These are phyloP conservation scores for Eulithis prunata DNA, from an alignment of 2,888 invertebrate genomes.

Conservation along the genomic window DNA sequence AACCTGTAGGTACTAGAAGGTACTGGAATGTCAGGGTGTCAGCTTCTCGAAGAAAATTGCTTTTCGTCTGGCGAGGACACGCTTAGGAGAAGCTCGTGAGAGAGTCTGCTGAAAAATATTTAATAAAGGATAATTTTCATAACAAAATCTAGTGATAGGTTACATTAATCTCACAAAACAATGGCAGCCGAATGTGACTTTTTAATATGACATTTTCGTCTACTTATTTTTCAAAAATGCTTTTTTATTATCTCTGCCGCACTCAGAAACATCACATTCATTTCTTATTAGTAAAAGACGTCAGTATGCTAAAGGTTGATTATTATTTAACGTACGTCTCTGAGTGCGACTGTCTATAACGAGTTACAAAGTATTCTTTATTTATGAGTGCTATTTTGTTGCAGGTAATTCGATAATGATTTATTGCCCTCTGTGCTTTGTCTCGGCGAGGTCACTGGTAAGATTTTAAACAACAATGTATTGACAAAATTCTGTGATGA, in stretches of 20 bases:
- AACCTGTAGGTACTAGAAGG: neutral
- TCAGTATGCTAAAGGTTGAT: too few relatives aligned
- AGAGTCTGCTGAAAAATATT: too few relatives aligned
- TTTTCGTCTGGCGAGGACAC: constrained; percentile 3
- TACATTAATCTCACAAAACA: too few relatives aligned
- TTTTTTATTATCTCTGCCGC: too few relatives aligned
- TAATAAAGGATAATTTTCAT: too few relatives aligned
- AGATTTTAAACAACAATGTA: constrained; percentile 15
- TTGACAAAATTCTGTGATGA: neutral
- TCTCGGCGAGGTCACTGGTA: constrained; percentile 15
- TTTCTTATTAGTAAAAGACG: too few relatives aligned
- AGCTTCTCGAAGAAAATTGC: constrained; percentile 13
- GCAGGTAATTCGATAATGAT: constrained; percentile 48
- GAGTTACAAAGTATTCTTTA: constrained; percentile 13
- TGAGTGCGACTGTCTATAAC: constrained; percentile 23
- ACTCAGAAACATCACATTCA: too few relatives aligned
- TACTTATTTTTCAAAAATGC: too few relatives aligned
- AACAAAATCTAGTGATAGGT: too few relatives aligned
- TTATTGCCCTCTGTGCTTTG: constrained; percentile 44
- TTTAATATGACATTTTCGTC: too few relatives aligned
- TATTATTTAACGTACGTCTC: too few relatives aligned
- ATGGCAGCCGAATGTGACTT: too few relatives aligned
- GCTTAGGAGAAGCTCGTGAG: constrained; percentile 5
- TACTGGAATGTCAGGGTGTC: constrained; percentile 6
- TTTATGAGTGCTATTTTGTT: constrained; percentile 46